A percentile compares a stretch with the other conserved stretches of the same genome.
Evolutionary conservation across 2,797 vertebrate genomes (phyloP).

Genomic region (Buceros bicornis): DNA sequence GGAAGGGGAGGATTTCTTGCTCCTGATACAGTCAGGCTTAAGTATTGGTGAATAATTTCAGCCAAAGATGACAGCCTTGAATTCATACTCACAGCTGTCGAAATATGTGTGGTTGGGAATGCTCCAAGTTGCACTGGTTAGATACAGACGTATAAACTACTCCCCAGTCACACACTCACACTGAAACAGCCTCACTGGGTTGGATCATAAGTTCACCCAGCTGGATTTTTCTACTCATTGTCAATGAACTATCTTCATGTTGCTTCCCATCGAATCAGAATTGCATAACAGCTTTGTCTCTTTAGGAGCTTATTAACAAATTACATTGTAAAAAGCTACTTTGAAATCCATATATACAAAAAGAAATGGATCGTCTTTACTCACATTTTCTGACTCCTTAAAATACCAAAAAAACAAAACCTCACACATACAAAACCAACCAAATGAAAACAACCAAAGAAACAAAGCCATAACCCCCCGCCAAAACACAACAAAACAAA

Average conservation of each 20-base stretch:
- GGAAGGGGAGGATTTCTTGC: not conserved
- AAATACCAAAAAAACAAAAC: not conserved
- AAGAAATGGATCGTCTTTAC: not conserved
- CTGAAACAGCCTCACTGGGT: accelerated
- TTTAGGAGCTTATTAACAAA: not conserved
- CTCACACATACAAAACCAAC: not conserved
- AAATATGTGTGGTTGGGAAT: not conserved
- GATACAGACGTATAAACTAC: not conserved
- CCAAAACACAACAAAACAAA: too few species aligned
- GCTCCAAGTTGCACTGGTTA: not conserved
- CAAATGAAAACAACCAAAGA: not conserved
- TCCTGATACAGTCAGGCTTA: not conserved
- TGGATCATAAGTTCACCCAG: not conserved
- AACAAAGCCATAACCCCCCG: not conserved
- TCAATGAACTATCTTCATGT: not conserved
- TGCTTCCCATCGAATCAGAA: not conserved
- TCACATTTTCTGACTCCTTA: not conserved
- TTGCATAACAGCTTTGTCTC: not conserved
- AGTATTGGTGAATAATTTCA: not conserved
- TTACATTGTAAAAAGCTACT: not conserved
- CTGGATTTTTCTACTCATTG: not conserved
- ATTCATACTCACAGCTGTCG: not conserved
- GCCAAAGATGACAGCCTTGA: not conserved
- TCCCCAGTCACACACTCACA: not conserved
- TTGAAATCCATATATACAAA: not conserved